These are phyloP conservation scores for Chlorodrepanis virens DNA, from an alignment of 2,113 vertebrate genomes.

Conservation along the genomic window DNA sequence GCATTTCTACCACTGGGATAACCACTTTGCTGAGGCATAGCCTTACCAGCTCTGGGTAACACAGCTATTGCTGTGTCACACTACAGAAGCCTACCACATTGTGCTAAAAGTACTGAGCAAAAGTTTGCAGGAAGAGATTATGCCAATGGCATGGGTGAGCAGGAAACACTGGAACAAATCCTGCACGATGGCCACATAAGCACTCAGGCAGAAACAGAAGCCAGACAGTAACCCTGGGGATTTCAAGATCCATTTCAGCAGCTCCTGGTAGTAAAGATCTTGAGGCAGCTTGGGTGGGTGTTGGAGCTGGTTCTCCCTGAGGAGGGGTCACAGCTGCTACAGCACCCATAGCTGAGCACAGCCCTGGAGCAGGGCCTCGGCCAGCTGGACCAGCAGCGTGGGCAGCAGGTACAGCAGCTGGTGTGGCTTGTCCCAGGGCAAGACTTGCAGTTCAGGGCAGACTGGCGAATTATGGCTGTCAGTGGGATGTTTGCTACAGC, in stretches of 20 bases:
- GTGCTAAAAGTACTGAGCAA: background rate
- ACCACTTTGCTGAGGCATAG: background rate
- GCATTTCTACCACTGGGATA: background rate
- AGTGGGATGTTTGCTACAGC: background rate
- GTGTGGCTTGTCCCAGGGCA: rapidly evolving
- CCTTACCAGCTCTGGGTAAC: background rate
- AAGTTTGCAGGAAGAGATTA: background rate
- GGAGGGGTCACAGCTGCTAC: rapidly evolving
- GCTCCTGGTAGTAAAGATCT: background rate
- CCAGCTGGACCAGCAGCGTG: background rate
- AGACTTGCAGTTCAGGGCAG: background rate
- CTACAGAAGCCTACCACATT: background rate
- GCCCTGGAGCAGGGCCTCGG: background rate
- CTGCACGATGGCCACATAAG: background rate
- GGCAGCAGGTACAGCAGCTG: background rate
- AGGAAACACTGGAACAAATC: background rate
- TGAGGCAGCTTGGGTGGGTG: background rate
- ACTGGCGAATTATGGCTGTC: background rate
- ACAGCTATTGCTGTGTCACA: background rate
- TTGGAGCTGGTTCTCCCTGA: background rate
- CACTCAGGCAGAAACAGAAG: background rate
- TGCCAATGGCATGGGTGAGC: background rate
- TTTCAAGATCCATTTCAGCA: background rate
- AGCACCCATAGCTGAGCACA: background rate
- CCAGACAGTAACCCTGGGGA: background rate